Evolutionary conservation across 2,113 vertebrate species (phyloP), one percentile per base, ranked within the genome.

Genomic region (Stigmatopora argus): DNA sequence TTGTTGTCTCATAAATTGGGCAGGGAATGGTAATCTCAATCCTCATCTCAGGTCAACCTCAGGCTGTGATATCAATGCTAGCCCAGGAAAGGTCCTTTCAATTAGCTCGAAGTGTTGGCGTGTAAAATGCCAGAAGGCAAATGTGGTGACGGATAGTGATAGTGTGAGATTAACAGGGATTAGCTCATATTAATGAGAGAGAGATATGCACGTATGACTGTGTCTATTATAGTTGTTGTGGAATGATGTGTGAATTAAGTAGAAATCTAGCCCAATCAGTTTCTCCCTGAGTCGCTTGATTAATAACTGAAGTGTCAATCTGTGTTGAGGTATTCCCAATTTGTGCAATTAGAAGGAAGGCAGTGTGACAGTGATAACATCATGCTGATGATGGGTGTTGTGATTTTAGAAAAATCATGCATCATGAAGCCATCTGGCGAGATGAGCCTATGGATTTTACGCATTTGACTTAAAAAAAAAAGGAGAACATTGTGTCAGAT

Each of bases 21-120:
- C 35, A 59, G 66, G 49, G 58, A 70, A 69, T 15, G 45, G 75
- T 82, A 73, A 84, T 85, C 78, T 83, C 70, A 71, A 77, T 85
- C 73, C 23, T 56, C 21, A 64, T 72, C 23, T 56, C 21, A 23
- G 51, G 66, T 81, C 77, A 71, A 41, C 52, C 46, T 68, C 47
- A 58, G 59, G 60, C 69, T 70, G 74, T 58, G 71, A 35, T 73
- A 73, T 84, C 73, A 38, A 72, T 85, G 66, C 71, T 13, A 45
- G 59, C 56, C 67, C 26, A 34, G 47, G 11, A 70, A 66, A 71
- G 64, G 74, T 63, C 41, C 57, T 64, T 56, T 58, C 72, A 73
- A 73, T 84, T 79, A 83, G 68, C 66, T 71, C 8, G 59, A 57
- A 64, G 65, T 51, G 63, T 73, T 66, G 48, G 53, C 12, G 69